phyloP scores from a whole-genome alignment of 2,888 invertebrate genomes.

The Aquatica leii region DNA sequence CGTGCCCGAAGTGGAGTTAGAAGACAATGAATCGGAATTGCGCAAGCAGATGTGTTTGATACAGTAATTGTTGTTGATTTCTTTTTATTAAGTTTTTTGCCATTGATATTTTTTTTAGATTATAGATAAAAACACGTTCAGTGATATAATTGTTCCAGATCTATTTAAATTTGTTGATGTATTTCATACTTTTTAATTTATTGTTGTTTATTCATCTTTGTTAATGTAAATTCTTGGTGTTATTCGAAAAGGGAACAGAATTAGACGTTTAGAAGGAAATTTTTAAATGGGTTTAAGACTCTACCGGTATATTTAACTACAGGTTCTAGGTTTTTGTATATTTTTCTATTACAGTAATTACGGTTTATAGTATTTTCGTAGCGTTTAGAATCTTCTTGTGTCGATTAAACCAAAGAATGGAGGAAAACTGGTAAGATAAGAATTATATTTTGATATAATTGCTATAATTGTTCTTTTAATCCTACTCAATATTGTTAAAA shows the following conservation, averaged over 20 bases:
- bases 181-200: conserved; percentile 32
- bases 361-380: conserved; percentile 6
- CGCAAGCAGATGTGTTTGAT: conserved; percentile 58
- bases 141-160: conserved; percentile 27
- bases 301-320: neutral
- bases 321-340: conserved; percentile 15
- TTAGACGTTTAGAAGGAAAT: neutral
- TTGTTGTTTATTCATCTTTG: conserved; percentile 23
- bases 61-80: conserved; percentile 49
- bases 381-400: neutral
- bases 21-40: conserved; percentile 60
- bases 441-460: conserved; percentile 1
- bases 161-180: conserved; percentile 33
- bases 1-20: conserved; percentile 57
- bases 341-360: conserved; percentile 21
- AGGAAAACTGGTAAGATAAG: neutral
- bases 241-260: neutral
- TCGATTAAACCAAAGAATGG: conserved; percentile 24
- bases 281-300: no score
- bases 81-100: conserved; percentile 23
- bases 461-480: conserved; percentile 22
- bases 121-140: conserved; percentile 16
- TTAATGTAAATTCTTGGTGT: neutral
- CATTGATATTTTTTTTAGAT: conserved; percentile 22
- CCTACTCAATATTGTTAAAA: conserved; percentile 3